These are phyloP conservation scores for Drosophila leonis DNA, from an alignment of 2,888 invertebrate species.

Conservation along the genomic window DNA sequence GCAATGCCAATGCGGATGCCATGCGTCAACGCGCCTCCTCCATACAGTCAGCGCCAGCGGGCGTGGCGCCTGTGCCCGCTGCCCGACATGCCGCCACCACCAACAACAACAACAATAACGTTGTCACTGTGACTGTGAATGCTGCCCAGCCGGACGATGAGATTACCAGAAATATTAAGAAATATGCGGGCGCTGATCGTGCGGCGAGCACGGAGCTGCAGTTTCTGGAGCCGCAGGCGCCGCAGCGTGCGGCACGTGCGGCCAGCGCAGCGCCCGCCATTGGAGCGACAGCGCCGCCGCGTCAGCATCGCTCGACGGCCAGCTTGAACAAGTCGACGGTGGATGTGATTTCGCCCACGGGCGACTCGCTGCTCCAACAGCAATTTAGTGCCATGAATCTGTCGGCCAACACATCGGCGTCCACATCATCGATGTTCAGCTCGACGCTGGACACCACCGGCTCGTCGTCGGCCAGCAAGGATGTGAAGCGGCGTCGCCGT, in stretches of 20 bases:
- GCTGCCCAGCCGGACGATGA: conserved; percentile 61
- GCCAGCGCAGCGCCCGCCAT: conserved; percentile 80
- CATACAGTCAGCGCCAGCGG: conserved; percentile 89
- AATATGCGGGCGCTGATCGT: conserved; percentile 71
- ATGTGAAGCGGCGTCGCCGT: conserved; percentile 88
- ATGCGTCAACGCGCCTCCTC: conserved; percentile 88
- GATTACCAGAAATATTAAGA: conserved; percentile 72
- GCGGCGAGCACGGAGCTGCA: conserved; percentile 79
- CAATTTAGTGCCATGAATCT: conserved; percentile 83
- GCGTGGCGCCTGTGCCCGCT: conserved; percentile 85
- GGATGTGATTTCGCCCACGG: conserved; percentile 69
- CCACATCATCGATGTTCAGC: conserved; percentile 84
- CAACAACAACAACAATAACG: conserved; percentile 35
- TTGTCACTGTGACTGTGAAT: conserved; percentile 61
- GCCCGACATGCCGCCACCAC: conserved; percentile 43
- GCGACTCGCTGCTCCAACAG: conserved; percentile 72
- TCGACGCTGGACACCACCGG: conserved; percentile 81
- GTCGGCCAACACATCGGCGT: conserved; percentile 73
- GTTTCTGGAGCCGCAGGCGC: conserved; percentile 76
- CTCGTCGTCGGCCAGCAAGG: conserved; percentile 83
- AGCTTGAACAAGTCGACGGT: conserved; percentile 74
- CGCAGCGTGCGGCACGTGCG: conserved; percentile 74
- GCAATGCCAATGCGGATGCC: conserved; percentile 57
- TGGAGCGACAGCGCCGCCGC: conserved; percentile 75
- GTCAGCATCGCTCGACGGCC: conserved; percentile 78